A percentile compares a stretch with the other conserved stretches of the same genome.
These are phyloP conservation scores for Lycia hirtaria DNA, from an alignment of 2,888 invertebrate species.

Conservation along the genomic window DNA sequence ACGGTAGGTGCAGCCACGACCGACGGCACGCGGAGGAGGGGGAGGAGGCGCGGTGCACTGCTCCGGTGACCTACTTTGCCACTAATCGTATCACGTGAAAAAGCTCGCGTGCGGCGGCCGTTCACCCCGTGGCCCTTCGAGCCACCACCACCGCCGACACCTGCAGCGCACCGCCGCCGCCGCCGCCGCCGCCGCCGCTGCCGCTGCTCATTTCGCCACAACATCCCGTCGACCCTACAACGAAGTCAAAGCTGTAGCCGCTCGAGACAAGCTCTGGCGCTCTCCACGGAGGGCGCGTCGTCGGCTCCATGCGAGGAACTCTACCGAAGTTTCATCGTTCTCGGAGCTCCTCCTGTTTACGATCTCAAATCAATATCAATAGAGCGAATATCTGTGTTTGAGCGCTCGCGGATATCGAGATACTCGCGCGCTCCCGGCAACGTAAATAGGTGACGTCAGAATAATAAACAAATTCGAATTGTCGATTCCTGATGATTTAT, in stretches of 20 bases:
- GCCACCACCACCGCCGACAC: constrained; percentile 29
- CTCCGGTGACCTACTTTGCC: constrained; percentile 71
- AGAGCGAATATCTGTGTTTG: constrained; percentile 3
- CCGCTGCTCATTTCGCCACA: background rate
- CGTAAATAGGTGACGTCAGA: constrained; percentile 48
- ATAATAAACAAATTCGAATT: constrained; percentile 47
- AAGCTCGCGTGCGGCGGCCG: constrained; percentile 73
- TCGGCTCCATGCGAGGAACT: background rate
- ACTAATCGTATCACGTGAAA: constrained; percentile 75
- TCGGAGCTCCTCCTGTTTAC: background rate
- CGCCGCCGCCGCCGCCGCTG: background rate
- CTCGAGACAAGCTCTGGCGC: too few relatives aligned
- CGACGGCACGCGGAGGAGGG: constrained; percentile 33
- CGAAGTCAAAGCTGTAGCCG: too few relatives aligned
- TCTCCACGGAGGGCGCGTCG: too few relatives aligned
- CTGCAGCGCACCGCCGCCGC: constrained; percentile 3
- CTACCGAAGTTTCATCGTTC: constrained; percentile 4
- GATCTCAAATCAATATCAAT: background rate
- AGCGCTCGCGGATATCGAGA: constrained; percentile 32
- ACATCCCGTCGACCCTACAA: background rate
- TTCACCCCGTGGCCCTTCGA: constrained; percentile 53
- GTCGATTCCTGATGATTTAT: constrained; percentile 49
- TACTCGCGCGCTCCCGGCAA: constrained; percentile 35
- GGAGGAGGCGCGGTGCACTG: constrained; percentile 56
- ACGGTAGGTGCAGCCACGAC: constrained; percentile 37